These are phyloP conservation scores for Cryptotis parvus DNA, from an alignment of 2,113 vertebrate genomes.

Conservation along the genomic window DNA sequence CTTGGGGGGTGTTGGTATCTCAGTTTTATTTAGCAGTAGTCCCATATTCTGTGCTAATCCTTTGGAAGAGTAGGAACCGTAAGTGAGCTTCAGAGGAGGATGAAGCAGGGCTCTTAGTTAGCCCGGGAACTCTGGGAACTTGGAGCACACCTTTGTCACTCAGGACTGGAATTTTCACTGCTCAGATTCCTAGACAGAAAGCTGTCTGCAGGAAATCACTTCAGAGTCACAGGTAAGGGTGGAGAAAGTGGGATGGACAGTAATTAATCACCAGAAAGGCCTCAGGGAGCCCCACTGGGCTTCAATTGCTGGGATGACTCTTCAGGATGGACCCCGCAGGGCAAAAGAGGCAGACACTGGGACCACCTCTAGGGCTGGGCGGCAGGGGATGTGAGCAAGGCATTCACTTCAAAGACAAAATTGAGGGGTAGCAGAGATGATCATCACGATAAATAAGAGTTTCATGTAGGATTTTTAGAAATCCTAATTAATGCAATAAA, in stretches of 20 bases:
- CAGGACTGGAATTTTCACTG: background rate
- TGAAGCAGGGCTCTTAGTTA: background rate
- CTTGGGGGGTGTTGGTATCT: background rate
- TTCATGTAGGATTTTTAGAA: background rate
- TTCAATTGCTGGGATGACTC: background rate
- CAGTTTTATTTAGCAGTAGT: background rate
- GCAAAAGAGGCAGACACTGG: background rate
- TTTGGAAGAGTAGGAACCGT: background rate
- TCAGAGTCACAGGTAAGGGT: background rate
- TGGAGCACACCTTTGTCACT: background rate
- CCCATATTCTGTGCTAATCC: background rate
- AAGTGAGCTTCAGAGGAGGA: background rate
- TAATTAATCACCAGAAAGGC: background rate
- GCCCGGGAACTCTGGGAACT: background rate
- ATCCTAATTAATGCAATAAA: slow-evolving; percentile 4
- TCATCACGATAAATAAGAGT: background rate
- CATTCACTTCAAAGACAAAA: background rate
- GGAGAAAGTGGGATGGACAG: background rate
- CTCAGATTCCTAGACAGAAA: background rate
- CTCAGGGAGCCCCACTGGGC: background rate
- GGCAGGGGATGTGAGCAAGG: background rate
- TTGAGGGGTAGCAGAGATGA: background rate
- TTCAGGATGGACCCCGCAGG: background rate
- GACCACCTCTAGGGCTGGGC: background rate
- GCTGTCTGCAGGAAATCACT: background rate